Percentiles rank a stretch among this genome's conserved stretches.
Evolutionary conservation across 2,113 vertebrate species (phyloP).

Genomic region (Syrrhaptes paradoxus): DNA sequence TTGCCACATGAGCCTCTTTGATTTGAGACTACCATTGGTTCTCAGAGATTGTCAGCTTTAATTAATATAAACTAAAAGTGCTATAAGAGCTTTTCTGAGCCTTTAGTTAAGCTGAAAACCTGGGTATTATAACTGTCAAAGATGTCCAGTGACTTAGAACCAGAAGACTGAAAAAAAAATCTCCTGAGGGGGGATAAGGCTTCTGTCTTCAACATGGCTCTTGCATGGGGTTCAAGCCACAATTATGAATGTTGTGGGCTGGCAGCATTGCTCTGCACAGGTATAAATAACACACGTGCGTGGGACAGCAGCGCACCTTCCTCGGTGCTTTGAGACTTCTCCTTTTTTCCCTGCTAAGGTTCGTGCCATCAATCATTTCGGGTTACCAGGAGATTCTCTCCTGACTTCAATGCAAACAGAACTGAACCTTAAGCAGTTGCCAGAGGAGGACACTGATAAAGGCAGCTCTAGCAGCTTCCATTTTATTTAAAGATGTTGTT

Average conservation of each 20-base stretch:
- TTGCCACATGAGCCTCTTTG: background rate
- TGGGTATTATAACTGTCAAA: background rate
- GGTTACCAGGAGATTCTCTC: background rate
- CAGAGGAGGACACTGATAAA: background rate
- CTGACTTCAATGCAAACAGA: background rate
- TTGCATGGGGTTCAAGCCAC: background rate
- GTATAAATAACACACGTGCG: rapidly evolving
- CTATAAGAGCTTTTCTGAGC: background rate
- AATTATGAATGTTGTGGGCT: background rate
- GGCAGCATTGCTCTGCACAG: background rate
- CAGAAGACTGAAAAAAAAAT: background rate
- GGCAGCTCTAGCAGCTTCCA: background rate
- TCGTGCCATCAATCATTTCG: background rate
- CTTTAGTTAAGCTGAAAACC: background rate
- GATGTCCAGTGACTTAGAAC: background rate
- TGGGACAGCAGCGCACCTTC: background rate
- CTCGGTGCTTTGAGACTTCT: background rate
- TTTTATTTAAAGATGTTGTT: constrained; percentile 65
- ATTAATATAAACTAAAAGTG: background rate
- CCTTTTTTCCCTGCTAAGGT: background rate
- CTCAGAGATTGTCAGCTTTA: background rate
- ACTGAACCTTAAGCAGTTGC: background rate
- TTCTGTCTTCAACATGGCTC: rapidly evolving
- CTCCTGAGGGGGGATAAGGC: background rate
- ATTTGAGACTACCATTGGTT: background rate